A percentile compares a stretch with the other conserved stretches of the same genome.
These are phyloP conservation scores for Callorhinus ursinus DNA, from an alignment of 2,113 vertebrate genomes.

Conservation along the genomic window DNA sequence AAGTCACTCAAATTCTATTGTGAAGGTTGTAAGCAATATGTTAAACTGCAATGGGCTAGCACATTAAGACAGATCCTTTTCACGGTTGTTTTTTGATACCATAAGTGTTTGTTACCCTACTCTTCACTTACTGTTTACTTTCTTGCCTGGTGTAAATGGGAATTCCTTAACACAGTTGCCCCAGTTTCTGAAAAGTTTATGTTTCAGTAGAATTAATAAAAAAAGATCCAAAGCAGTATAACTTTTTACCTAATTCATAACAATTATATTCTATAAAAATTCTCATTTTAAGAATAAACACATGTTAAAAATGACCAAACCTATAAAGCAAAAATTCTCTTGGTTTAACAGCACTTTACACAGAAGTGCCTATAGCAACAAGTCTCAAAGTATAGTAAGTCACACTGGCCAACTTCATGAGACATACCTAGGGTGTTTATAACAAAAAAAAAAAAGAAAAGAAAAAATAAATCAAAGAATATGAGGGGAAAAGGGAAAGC, in stretches of 20 bases:
- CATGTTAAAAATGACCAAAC: constrained; percentile 2
- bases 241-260: constrained; percentile 70
- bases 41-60: constrained; percentile 90
- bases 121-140: constrained; percentile 91
- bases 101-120: constrained; percentile 89
- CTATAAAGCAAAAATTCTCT: constrained; percentile 7
- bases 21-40: constrained; percentile 93
- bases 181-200: constrained; percentile 82
- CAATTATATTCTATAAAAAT: constrained; percentile 56
- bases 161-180: constrained; percentile 87
- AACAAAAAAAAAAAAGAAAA: not conserved
- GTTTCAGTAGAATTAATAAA: constrained; percentile 76
- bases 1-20: constrained; percentile 91
- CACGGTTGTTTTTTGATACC: constrained; percentile 90
- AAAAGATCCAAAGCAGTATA: constrained; percentile 59
- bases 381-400: not conserved
- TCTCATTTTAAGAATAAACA: constrained; percentile 55
- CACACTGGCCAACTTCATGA: not conserved
- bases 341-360: not conserved
- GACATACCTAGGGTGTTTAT: constrained; percentile 31
- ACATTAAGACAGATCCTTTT: constrained; percentile 90
- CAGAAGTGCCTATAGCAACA: not conserved
- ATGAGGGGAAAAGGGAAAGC: not conserved
- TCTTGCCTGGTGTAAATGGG: constrained; percentile 84
- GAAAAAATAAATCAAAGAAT: not conserved